phyloP scores from a whole-genome alignment of 2,113 vertebrate species.

The Hylia prasina region DNA sequence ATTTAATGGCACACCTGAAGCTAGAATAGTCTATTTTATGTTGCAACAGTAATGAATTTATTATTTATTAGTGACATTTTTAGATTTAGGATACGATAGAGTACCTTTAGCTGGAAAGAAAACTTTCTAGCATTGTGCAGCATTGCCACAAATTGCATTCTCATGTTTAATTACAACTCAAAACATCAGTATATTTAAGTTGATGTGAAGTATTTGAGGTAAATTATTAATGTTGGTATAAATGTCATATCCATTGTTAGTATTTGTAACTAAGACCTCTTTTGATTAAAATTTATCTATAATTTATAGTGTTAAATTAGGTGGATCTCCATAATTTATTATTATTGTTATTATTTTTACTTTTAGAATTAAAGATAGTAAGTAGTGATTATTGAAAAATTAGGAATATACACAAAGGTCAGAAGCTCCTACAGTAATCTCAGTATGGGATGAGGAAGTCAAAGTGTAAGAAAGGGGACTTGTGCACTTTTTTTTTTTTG shows the following conservation, averaged over 20 bases:
- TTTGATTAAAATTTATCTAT: neutral
- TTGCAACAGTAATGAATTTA: conserved; percentile 40
- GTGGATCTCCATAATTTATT: no score
- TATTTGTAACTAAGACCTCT: neutral
- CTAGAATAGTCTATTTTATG: conserved; percentile 28
- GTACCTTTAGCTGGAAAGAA: neutral
- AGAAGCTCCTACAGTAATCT: neutral
- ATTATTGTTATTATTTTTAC: no score
- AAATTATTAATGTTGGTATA: neutral
- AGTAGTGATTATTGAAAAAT: neutral
- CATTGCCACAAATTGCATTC: neutral
- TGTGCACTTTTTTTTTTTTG: no score
- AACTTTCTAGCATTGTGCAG: neutral
- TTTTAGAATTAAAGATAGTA: neutral
- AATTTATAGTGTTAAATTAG: neutral
- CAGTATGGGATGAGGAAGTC: neutral
- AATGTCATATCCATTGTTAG: neutral
- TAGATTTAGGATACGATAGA: neutral
- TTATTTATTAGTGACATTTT: neutral
- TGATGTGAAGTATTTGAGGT: neutral
- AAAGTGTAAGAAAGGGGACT: neutral
- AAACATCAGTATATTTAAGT: neutral
- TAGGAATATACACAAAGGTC: neutral
- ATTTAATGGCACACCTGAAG: conserved; percentile 48
- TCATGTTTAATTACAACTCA: neutral